phyloP scores from a whole-genome alignment of 2,888 invertebrate genomes.

The Apantesis nais region DNA sequence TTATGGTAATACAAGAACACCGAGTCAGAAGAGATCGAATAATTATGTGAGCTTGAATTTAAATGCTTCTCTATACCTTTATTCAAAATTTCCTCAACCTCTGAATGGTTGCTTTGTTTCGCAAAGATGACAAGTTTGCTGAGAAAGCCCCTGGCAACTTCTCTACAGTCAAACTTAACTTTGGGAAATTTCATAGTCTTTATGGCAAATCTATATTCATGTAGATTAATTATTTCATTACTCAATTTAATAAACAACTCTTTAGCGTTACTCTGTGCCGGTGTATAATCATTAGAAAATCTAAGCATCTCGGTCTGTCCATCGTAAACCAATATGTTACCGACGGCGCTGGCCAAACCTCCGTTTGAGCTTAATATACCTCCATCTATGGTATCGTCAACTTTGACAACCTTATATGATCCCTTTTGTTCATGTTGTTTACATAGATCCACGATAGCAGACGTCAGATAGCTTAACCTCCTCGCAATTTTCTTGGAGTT shows the following conservation, averaged over 20 bases:
- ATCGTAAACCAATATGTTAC: constrained; percentile 26
- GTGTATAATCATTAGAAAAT: constrained; percentile 12
- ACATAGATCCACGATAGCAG: constrained; percentile 2
- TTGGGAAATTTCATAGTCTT: constrained; percentile 27
- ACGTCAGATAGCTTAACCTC: constrained; percentile 7
- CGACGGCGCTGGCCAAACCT: constrained; percentile 25
- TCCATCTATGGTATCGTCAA: constrained; percentile 20
- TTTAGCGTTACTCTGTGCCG: constrained; percentile 18
- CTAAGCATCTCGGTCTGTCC: constrained; percentile 16
- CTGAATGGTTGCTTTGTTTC: constrained; percentile 22
- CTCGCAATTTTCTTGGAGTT: constrained; percentile 6
- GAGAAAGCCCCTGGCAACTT: constrained; percentile 25
- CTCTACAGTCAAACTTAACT: constrained; percentile 16
- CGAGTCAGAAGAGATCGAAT: neutral
- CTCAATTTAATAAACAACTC: constrained; percentile 7
- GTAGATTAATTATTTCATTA: constrained; percentile 11
- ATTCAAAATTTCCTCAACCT: constrained; percentile 20
- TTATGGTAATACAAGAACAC: constrained; percentile 16
- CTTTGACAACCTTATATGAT: constrained; percentile 5
- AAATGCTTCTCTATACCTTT: constrained; percentile 6
- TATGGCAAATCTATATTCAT: constrained; percentile 21
- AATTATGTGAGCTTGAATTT: neutral
- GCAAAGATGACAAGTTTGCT: constrained; percentile 25
- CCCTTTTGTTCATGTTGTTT: neutral
- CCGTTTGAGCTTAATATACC: constrained; percentile 18